Evolutionary conservation across 2,888 invertebrate genomes (phyloP), one percentile per base, ranked within the genome.

Genomic region (Drosophila flavopinicola): DNA sequence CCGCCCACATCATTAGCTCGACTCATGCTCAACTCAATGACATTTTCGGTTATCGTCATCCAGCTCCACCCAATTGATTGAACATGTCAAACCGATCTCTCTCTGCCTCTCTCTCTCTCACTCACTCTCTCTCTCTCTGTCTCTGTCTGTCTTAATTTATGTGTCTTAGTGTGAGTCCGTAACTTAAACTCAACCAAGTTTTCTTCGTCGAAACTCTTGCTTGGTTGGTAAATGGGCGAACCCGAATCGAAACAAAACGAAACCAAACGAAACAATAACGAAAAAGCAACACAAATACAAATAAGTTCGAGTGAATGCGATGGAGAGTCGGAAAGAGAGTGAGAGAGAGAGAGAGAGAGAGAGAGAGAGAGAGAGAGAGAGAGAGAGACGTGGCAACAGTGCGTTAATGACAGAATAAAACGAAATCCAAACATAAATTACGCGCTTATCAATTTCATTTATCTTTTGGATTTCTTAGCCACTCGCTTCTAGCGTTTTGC

Each of bases 391-490:
- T 73, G 68, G 83, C 73, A 78, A 80, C 74, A 60, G 65, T 66
- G 85, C 83, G 87, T 85, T 85, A 85, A 85, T 85, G 87, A 87
- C 85, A 79, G 77, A 72, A 87, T 85, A 85, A 85, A 85, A 87
- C 85, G 85, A 85, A 85, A 85, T 85, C 87, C 85, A 77, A 87
- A 85, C 85, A 85, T 85, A 87, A 87, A 85, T 85, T 85, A 84
- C 77, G 72, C 87, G 76, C 88, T 85, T 86, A 86, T 86, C 86
- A 86, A 79, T 88, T 88, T 86, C 85, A 86, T 86, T 86, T 86
- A 86, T 86, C 86, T 86, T 85, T 78, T 45, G 84, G 82, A 87
- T 84, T 85, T 76, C 79, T 78, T 69, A 65, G 61, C 68, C 17
- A 39, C 35, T 56, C 68, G 49, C 54, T 48, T 24, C 44, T 24